Base-by-base conservation (phyloP, 1,140 invertebrate species). In the Spodoptera frugiperda region DNA sequence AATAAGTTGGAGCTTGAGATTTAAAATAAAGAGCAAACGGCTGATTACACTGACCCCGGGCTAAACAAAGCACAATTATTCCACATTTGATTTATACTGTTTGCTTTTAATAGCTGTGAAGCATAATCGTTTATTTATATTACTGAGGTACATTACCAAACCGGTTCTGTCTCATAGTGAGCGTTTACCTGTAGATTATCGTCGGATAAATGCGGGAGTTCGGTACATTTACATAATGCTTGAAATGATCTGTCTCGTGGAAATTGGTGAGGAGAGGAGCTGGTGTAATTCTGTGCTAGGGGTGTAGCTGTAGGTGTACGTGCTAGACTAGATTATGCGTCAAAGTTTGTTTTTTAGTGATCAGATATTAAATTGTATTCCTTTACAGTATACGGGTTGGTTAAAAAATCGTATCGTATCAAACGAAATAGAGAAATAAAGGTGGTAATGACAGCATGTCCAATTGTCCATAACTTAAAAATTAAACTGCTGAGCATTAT, bases 11-110 rank as follows among this genome's bases (percentile, higher is more conserved):
- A 79, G 80, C 49, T 70, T 79, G 74, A 65, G 80, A 72, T 78
- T 83, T 77, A 85, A 76, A 87, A 87, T 85, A 86, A 88, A 88
- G 78, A 83, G 71, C 79, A 82, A 71, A 78, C 81, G 71, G 39
- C 82, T 87, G 86, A 89, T 89, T 87, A 87, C 82, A 84, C 84
- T 85, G 86, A 87, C 86, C 86, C 71, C 76, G 79, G 87, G 87
- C 87, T 78, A 86, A 87, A 86, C 83, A 86, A 86, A 89, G 80
- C 78, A 80, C 82, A 86, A 89, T 89, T 89, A 89, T 86, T 86
- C 81, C 77, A 53, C 71, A 80, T 84, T 82, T 89, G 86, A 89
- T 89, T 89, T 89, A 89, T 87, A 84, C 81, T 89, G 85, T 89
- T 87, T 86, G 82, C 81, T 83, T 85, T 88, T 89, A 89, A 87